Evolutionary conservation across 23 tunicate species (phyloP), one percentile per base, ranked within the genome.

Genomic region (Aplidium turbinatum): DNA sequence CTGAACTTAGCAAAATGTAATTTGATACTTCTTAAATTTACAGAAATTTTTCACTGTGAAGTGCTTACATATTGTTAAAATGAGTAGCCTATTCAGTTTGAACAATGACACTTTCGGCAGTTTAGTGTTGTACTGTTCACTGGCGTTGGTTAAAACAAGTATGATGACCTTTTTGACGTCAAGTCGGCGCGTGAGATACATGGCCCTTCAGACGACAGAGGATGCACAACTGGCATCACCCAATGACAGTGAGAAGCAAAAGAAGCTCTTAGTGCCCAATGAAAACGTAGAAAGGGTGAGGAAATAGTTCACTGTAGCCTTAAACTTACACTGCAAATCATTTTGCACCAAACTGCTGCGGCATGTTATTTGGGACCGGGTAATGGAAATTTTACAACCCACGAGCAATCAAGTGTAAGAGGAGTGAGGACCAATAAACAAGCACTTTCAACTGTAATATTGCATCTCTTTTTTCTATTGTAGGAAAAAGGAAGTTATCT

Each of bases 31-130:
- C n/a, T n/a, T n/a, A n/a, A n/a, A n/a, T n/a, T n/a, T n/a, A n/a
- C n/a, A n/a, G n/a, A n/a, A n/a, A n/a, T n/a, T n/a, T n/a, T n/a
- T n/a, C n/a, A n/a, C n/a, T n/a, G n/a, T n/a, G n/a, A n/a, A n/a
- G n/a, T n/a, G n/a, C n/a, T n/a, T n/a, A n/a, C n/a, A n/a, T n/a
- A n/a, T n/a, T n/a, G n/a, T n/a, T n/a, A n/a, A n/a, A n/a, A n/a
- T n/a, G 21, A n/a, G 61, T 54, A 30, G 38, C 4, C 73, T 36
- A 6, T 86, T 56, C 50, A 50, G 50, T 22, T 47, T 78, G 7
- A 85, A 86, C 21, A 86, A 86, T 73, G 75, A 78, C 28, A 64
- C 72, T 34, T 78, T 86, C 32, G 27, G 80, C 0, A 77, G 55
- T 29, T 58, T 58, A 21, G 32, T 78, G 40, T 71, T 71, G 35